These are phyloP conservation scores for Hirundo rustica DNA, from an alignment of 2,797 vertebrate species.

Conservation along the genomic window DNA sequence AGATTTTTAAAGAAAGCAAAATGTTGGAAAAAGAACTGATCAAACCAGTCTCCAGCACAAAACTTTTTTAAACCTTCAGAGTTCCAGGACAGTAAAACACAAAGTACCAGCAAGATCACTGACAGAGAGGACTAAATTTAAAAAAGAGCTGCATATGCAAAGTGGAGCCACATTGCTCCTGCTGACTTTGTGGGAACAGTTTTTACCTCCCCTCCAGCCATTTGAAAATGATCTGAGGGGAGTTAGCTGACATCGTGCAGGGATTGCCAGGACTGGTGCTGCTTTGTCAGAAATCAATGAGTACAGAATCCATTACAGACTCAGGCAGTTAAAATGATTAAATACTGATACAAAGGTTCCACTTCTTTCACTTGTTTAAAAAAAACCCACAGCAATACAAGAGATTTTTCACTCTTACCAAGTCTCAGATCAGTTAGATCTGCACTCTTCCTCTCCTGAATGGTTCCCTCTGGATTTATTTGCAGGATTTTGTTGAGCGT, in stretches of 20 bases:
- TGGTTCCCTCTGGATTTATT: constrained; percentile 88
- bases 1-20: constrained; percentile 37
- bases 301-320: not conserved
- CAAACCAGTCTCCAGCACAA: not conserved
- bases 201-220: not conserved
- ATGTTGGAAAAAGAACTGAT: not conserved
- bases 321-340: not conserved
- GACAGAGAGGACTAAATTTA: not conserved
- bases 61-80: not conserved
- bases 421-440: constrained; percentile 91
- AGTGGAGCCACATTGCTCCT: not conserved
- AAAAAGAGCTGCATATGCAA: not conserved
- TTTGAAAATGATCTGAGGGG: not conserved
- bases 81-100: not conserved
- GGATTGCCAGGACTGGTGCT: not conserved
- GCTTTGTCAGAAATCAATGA: not conserved
- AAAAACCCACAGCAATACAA: not conserved
- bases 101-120: not conserved
- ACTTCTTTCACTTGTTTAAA: not conserved
- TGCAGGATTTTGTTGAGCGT: constrained; percentile 96
- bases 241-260: not conserved
- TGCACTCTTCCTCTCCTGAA: constrained; percentile 87
- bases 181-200: constrained; percentile 7
- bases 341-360: not conserved
- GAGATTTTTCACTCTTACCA: constrained; percentile 75